phyloP scores from a whole-genome alignment of 2,888 invertebrate species.

The Gandaritis pyraliata region DNA sequence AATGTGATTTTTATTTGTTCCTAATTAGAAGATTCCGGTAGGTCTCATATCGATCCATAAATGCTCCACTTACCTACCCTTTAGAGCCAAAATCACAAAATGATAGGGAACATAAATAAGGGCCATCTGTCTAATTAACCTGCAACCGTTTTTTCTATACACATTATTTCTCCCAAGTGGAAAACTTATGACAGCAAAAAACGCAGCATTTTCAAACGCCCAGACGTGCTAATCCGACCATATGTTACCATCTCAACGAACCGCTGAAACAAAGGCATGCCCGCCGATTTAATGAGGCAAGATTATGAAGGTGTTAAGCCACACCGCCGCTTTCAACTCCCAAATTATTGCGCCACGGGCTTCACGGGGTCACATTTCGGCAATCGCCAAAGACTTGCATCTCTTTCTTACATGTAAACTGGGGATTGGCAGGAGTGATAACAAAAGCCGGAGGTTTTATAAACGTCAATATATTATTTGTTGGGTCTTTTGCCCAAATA shows the following conservation, averaged over 20 bases:
- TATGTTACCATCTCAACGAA: constrained; percentile 79
- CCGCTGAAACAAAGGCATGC: constrained; percentile 82
- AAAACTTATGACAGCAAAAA: constrained; percentile 18
- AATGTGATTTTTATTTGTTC: no score
- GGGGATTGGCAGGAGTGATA: constrained; percentile 19
- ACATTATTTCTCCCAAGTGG: background rate
- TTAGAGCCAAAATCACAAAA: no score
- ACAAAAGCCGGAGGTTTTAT: constrained; percentile 14
- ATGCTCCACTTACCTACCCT: no score
- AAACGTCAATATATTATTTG: no score
- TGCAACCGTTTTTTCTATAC: background rate
- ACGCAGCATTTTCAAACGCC: constrained; percentile 38
- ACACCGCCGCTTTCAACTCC: constrained; percentile 77
- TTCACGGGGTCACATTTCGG: constrained; percentile 78
- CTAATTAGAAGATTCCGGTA: no score
- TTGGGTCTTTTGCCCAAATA: no score
- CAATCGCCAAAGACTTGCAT: constrained; percentile 61
- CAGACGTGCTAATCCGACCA: constrained; percentile 78
- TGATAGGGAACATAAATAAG: no score
- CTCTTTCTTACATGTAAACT: constrained; percentile 18
- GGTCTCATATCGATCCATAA: no score
- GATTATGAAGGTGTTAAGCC: constrained; percentile 84
- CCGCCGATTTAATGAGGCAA: constrained; percentile 80
- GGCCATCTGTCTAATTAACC: no score
- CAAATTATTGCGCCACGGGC: constrained; percentile 78